Evolutionary conservation across 2,888 invertebrate genomes (phyloP), one percentile per base, ranked within the genome.

Genomic region (Calameuta pallipes): DNA sequence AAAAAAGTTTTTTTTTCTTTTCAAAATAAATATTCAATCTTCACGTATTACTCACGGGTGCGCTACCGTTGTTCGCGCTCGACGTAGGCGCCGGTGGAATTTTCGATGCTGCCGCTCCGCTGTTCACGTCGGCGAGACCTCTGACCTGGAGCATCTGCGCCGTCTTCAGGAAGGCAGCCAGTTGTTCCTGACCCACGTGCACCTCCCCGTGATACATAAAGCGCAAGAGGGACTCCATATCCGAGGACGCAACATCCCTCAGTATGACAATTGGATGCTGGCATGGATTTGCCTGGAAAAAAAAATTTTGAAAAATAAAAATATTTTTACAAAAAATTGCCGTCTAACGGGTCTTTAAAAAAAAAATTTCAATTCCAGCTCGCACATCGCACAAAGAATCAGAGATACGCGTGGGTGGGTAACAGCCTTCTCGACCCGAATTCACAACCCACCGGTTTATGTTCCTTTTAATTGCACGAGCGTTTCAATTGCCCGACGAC

Each of bases 131-230:
- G 81, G 97, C 96, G 85, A 97, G 92, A 30, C 97, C 97, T 86
- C 97, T 94, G 33, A 97, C 96, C 93, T 97, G 97, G 87, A 97
- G 94, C 93, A 97, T 94, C 92, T 97, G 97, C 71, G 97, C 97
- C 82, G 97, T 97, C 92, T 96, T 95, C 84, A 97, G 93, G 92
- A 97, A 97, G 91, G 97, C 96, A 83, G 96, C 95, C 86, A 97
- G 93, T 90, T 97, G 96, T 87, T 97, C 97, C 91, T 97, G 97
- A 35, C 96, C 96, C 86, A 97, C 96, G 92, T 97, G 96, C 56
- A 97, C 97, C 92, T 97, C 97, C 81, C 97, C 97, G 92, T 97
- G 96, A 92, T 97, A 97, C 97, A 97, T 97, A 93, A 97, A 97
- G 92, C 96, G 95, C 87, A 97, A 93, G 87, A 97, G 93, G 90